Evolutionary conservation across 1,140 invertebrate species (phyloP).

Genomic region (Platyscapa corneri): DNA sequence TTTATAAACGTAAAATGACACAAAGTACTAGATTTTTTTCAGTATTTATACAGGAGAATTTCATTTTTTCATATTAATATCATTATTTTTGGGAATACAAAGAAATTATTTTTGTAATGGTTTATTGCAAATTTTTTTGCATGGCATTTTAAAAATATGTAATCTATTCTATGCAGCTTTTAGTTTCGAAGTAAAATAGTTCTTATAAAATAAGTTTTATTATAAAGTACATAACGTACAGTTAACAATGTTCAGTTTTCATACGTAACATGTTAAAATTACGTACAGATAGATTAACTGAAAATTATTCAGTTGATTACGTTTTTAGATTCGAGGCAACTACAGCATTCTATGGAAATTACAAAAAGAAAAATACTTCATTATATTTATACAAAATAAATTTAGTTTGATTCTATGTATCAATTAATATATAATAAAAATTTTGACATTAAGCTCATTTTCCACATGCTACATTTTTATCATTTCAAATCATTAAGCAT

Average conservation of each 20-base stretch:
- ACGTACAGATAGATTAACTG: background rate
- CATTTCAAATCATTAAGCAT: no score
- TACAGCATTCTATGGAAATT: background rate
- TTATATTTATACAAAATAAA: background rate
- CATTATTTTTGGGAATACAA: no score
- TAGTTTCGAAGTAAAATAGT: no score
- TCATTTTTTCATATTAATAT: background rate
- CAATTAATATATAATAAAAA: no score
- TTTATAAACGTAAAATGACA: background rate
- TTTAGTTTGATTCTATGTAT: background rate
- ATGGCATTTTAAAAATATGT: background rate
- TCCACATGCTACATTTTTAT: no score
- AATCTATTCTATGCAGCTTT: background rate
- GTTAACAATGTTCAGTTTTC: no score
- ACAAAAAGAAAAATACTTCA: background rate
- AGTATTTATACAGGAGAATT: no score
- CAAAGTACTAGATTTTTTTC: background rate
- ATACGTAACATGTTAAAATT: no score
- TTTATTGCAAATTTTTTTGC: no score
- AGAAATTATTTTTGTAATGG: background rate
- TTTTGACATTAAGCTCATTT: no score
- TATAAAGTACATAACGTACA: background rate
- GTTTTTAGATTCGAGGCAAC: background rate
- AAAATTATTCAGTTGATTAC: no score
- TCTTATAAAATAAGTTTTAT: no score